Conservation (phyloP, 2,797 vertebrate species). For the Syncerus caffer region DNA sequence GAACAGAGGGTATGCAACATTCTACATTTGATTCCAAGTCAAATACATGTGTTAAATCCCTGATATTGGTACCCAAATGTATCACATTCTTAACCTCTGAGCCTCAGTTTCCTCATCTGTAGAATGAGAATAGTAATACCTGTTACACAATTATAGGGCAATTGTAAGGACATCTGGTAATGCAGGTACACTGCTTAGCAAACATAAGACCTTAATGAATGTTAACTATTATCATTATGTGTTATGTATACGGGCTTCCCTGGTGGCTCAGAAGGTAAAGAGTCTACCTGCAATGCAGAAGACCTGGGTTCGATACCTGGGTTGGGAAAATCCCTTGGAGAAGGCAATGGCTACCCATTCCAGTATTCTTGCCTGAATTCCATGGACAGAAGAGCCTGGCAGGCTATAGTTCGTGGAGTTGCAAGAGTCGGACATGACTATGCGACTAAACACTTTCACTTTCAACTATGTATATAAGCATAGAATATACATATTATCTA, state of each 20-base stretch:
- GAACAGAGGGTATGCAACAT: background rate
- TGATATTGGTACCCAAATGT: background rate
- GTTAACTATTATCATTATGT: background rate
- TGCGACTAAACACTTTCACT: background rate
- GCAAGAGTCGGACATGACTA: background rate
- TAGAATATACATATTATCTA: background rate
- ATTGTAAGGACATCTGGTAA: background rate
- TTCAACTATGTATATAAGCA: background rate
- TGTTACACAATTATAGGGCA: background rate
- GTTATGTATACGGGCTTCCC: background rate
- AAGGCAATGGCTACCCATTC: background rate
- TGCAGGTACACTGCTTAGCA: background rate
- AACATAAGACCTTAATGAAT: background rate
- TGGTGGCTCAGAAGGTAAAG: background rate
- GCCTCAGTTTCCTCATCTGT: conserved; percentile 1
- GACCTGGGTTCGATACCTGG: background rate
- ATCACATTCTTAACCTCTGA: background rate
- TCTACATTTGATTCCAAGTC: background rate
- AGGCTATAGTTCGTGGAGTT: background rate
- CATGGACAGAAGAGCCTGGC: background rate
- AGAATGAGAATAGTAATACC: background rate
- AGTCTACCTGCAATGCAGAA: background rate
- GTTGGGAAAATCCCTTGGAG: background rate
- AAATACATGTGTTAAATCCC: background rate
- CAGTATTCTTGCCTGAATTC: background rate